Percentiles rank a stretch among this genome's conserved stretches.
Evolutionary conservation across 1,140 invertebrate genomes (phyloP).

Genomic region (Sweltsa coloradensis): DNA sequence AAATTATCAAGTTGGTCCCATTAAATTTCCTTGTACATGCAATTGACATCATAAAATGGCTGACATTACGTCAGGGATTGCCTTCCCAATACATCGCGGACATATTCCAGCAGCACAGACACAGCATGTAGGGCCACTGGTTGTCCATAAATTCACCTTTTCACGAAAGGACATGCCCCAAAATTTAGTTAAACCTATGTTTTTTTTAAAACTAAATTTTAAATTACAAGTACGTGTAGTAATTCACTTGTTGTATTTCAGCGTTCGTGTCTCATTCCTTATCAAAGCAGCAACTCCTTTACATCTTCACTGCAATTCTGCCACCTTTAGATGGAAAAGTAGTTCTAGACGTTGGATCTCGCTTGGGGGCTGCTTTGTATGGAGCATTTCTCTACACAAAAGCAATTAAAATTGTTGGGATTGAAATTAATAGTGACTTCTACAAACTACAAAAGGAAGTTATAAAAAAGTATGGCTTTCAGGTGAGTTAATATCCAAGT

Average conservation of each 20-base stretch:
- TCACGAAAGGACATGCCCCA: no score
- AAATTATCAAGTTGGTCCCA: no score
- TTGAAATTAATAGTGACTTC: conserved; percentile 58
- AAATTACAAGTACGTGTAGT: no score
- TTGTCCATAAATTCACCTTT: no score
- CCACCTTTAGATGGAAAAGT: conserved; percentile 43
- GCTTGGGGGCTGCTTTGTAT: conserved; percentile 55
- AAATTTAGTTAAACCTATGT: no score
- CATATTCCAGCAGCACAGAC: no score
- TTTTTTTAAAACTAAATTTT: no score
- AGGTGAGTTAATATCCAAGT: conserved; percentile 12
- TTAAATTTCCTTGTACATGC: no score
- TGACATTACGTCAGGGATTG: no score
- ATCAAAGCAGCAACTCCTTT: conserved; percentile 43
- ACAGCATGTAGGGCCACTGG: no score
- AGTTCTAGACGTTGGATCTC: conserved; percentile 54
- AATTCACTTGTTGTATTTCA: conserved; percentile 25
- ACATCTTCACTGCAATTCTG: conserved; percentile 47
- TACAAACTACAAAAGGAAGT: conserved; percentile 47
- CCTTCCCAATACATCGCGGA: no score
- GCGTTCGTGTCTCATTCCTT: conserved; percentile 55
- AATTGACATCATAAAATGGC: no score
- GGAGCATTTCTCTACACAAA: conserved; percentile 50
- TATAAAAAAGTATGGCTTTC: conserved; percentile 37
- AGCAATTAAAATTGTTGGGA: conserved; percentile 44